Evolutionary conservation across 2,797 vertebrate genomes (phyloP).

Genomic region (Rhynchotus rufescens): DNA sequence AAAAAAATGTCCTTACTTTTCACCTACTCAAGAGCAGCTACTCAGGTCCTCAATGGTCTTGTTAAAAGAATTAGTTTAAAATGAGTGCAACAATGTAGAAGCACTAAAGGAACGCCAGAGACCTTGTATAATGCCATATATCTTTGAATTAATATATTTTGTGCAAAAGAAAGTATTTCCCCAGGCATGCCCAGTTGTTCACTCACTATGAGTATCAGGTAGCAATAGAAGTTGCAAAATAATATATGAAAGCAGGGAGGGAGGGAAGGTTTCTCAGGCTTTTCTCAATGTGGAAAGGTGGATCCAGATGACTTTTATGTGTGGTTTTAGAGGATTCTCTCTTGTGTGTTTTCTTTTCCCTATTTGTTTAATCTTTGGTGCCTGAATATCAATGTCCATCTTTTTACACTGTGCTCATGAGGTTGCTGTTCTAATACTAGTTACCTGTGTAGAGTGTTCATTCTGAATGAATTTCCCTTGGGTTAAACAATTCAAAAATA

Average conservation of each 20-base stretch:
- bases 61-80: conserved; percentile 16
- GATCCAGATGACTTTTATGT: conserved; percentile 33
- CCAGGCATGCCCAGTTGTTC: background rate
- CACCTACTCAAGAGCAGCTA: conserved; percentile 33
- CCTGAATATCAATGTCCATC: conserved; percentile 32
- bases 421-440: conserved; percentile 23
- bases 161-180: conserved; percentile 10
- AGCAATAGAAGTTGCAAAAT: background rate
- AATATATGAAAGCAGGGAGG: background rate
- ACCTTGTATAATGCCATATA: background rate
- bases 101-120: conserved; percentile 4
- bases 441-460: conserved; percentile 47
- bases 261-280: background rate
- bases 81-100: conserved; percentile 10
- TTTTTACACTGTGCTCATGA: conserved; percentile 26
- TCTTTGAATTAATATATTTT: background rate
- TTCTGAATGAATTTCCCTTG: conserved; percentile 43
- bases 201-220: background rate
- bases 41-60: conserved; percentile 47
- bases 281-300: background rate
- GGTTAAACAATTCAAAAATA: conserved; percentile 15
- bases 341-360: background rate
- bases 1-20: background rate
- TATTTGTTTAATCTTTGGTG: conserved; percentile 21
- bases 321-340: conserved; percentile 28